Conservation (phyloP, 1,140 invertebrate genomes). For the Cherax quadricarinatus region DNA sequence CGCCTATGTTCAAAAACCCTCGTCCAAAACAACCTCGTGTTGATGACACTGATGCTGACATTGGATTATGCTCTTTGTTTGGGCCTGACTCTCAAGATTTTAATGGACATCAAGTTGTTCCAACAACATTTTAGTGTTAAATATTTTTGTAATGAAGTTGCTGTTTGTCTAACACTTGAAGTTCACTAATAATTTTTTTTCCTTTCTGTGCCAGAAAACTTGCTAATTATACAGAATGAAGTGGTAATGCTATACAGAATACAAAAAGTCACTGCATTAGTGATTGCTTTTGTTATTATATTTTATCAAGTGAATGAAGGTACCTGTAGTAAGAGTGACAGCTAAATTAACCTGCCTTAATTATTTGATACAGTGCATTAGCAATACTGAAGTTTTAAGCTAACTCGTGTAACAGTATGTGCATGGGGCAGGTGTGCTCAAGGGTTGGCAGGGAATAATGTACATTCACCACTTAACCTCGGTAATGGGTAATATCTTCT, state of each 20-base stretch:
- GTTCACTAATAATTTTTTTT: neutral
- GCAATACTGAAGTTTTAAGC: neutral
- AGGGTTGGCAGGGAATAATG: no score
- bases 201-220: no score
- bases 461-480: no score
- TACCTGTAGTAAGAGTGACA: neutral
- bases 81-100: conserved; percentile 37
- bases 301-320: no score
- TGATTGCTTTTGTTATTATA: no score
- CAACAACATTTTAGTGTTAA: neutral
- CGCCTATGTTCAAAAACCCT: conserved; percentile 79
- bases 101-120: conserved; percentile 47
- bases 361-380: neutral
- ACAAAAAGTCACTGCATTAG: neutral
- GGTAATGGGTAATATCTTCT: no score
- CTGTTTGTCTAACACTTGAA: neutral
- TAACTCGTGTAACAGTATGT: neutral
- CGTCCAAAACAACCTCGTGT: conserved; percentile 68
- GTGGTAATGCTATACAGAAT: neutral
- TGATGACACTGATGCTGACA: conserved; percentile 66
- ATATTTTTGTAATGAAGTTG: neutral
- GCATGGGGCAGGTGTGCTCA: no score
- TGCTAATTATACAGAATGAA: neutral
- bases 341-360: neutral
- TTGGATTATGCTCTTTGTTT: conserved; percentile 65